Evolutionary conservation across 2,113 vertebrate genomes (phyloP).

Genomic region (Hepsetus odoe): DNA sequence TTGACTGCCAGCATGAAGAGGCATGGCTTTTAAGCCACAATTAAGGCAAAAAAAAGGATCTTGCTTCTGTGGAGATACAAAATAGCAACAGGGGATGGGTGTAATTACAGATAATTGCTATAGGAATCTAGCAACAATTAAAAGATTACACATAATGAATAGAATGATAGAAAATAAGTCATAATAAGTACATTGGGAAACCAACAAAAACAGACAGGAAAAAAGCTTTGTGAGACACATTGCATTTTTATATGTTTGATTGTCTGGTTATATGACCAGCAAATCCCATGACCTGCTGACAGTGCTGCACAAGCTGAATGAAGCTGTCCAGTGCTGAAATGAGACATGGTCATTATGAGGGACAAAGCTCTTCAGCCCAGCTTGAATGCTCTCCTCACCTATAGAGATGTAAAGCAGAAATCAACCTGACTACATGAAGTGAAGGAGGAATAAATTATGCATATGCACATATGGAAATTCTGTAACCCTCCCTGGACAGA

Average conservation of each 20-base stretch:
- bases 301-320: background rate
- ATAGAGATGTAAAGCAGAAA: conserved; percentile 9
- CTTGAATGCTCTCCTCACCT: background rate
- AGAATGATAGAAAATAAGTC: conserved; percentile 19
- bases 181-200: conserved; percentile 5
- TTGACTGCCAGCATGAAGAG: conserved; percentile 39
- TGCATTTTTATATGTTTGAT: conserved; percentile 7
- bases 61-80: background rate
- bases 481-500: background rate
- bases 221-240: background rate
- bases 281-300: background rate
- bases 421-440: background rate
- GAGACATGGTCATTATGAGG: background rate
- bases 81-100: conserved; percentile 27
- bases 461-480: conserved; percentile 4
- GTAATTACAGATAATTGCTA: conserved; percentile 48
- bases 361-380: background rate
- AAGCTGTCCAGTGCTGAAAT: conserved; percentile 31
- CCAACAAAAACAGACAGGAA: background rate
- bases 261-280: background rate
- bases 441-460: conserved; percentile 12
- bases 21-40: conserved; percentile 29
- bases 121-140: conserved; percentile 37
- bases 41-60: conserved; percentile 2
- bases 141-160: conserved; percentile 43